Conservation (phyloP, 2,888 invertebrate species). For the Tipula unca region DNA sequence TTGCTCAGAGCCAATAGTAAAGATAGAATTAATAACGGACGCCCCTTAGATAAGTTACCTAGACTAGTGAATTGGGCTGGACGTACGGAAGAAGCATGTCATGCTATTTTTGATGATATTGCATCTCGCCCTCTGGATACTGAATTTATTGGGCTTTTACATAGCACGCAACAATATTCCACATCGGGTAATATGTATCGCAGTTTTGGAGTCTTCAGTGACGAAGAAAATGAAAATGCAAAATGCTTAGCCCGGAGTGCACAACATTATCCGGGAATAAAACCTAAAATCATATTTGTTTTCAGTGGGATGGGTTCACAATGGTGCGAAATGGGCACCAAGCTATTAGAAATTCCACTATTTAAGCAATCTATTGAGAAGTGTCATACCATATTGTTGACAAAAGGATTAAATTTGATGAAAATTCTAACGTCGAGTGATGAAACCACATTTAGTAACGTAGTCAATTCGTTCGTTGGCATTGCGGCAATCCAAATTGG, state of each 20-base stretch:
- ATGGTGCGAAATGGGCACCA: conserved; percentile 75
- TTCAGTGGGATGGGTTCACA: conserved; percentile 90
- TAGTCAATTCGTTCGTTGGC: conserved; percentile 61
- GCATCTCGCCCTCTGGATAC: conserved; percentile 52
- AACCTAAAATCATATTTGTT: conserved; percentile 74
- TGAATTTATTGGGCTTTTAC: conserved; percentile 52
- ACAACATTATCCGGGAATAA: conserved; percentile 52
- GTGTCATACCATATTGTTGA: conserved; percentile 49
- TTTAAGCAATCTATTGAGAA: conserved; percentile 62
- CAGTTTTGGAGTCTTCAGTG: conserved; percentile 55
- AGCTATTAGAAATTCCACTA: conserved; percentile 62
- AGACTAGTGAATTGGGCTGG: conserved; percentile 68
- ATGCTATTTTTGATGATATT: conserved; percentile 54
- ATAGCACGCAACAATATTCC: conserved; percentile 50
- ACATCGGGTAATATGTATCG: conserved; percentile 62
- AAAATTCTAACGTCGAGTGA: conserved; percentile 55
- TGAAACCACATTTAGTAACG: conserved; percentile 53
- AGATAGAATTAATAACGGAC: conserved; percentile 45
- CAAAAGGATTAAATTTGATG: conserved; percentile 55
- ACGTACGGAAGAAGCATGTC: conserved; percentile 68
- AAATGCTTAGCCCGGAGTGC: conserved; percentile 47
- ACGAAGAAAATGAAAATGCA: conserved; percentile 28
- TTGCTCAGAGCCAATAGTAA: conserved; percentile 32
- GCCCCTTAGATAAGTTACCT: conserved; percentile 57
- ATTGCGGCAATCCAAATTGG: conserved; percentile 62